Percentiles rank a stretch among this genome's conserved stretches.
Evolutionary conservation across 2,797 vertebrate genomes (phyloP).

Genomic region (Tokudaia tokunoshimensis): DNA sequence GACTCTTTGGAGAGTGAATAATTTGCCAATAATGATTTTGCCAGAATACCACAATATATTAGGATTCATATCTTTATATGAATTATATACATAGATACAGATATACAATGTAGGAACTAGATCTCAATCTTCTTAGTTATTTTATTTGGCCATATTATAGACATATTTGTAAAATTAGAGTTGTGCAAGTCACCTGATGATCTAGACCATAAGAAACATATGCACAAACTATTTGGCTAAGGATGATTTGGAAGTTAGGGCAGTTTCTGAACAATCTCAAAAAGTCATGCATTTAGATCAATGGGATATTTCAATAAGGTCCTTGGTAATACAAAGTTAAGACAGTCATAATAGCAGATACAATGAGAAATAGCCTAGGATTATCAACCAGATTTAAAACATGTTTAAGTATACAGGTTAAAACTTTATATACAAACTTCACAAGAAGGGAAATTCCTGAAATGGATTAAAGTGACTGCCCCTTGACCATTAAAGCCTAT

Average conservation of each 20-base stretch:
- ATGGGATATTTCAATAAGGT: not conserved
- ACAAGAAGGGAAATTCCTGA: not conserved
- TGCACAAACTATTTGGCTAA: not conserved
- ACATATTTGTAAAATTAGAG: not conserved
- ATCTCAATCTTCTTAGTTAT: not conserved
- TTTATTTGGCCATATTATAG: not conserved
- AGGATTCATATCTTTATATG: not conserved
- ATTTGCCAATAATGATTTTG: constrained; percentile 28
- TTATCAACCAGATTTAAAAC: not conserved
- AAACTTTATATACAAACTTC: not conserved
- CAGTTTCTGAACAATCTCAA: not conserved
- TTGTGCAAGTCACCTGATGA: not conserved
- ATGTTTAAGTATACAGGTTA: not conserved
- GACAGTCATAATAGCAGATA: constrained; percentile 22
- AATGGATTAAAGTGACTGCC: not conserved
- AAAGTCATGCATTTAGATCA: not conserved
- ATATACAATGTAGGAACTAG: not conserved
- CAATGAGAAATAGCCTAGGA: not conserved
- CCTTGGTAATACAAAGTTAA: constrained; percentile 23
- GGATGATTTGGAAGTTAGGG: not conserved
- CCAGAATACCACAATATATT: not conserved
- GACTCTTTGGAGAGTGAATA: not conserved
- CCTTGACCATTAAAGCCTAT: not conserved
- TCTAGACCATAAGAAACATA: not conserved
- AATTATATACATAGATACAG: constrained; percentile 21